Base-by-base conservation (phyloP, 1,140 invertebrate genomes). In the Zaprionus inermis region DNA sequence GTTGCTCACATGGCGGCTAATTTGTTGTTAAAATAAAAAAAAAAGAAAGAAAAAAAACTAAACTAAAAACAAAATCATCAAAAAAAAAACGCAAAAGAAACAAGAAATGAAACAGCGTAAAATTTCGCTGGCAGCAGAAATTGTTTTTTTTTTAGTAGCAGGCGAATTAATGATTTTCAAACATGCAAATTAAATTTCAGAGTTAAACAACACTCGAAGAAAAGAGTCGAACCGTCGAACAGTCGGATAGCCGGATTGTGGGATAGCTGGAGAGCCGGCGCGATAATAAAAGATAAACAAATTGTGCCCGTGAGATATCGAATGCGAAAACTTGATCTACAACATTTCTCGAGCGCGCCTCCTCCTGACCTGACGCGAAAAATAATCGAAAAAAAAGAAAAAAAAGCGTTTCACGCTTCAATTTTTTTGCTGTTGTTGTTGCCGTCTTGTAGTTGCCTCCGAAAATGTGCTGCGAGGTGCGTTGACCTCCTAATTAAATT, bases 401-500 rank as follows among this genome's bases (percentile, higher is more conserved):
- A 60, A 71, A 57, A 61, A 57, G 28, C 71, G 51, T 76, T 68
- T 59, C 58, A 72, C 64, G 56, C 60, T 63, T 71, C 22, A 9
- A 24, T 60, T 46, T 16, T 71, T 28, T 71, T 60, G 41, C 59
- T 24, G 44, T 22, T 32, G 44, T 22, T 32, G 5, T 44, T 12
- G 11, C 20, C 3, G 9, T 22, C 10, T 49, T 10, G 38, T 60
- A 49, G 28, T 56, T 58, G 36, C 22, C 14, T 75, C 34, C 66
- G 28, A 61, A 63, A 63, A 69, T 59, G 14, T 65, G 56, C 73
- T 65, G 28, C 22, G 46, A 58, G 58, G 65, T 54, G 46, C 75
- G 55, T 76, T 79, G 74, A 79, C 77, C 77, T 79, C 66, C 64
- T 79, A 79, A 79, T 79, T 79, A 73, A 77, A 76, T 79, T 79